phyloP scores from a whole-genome alignment of 2,113 vertebrate species.

The Silurus meridionalis region DNA sequence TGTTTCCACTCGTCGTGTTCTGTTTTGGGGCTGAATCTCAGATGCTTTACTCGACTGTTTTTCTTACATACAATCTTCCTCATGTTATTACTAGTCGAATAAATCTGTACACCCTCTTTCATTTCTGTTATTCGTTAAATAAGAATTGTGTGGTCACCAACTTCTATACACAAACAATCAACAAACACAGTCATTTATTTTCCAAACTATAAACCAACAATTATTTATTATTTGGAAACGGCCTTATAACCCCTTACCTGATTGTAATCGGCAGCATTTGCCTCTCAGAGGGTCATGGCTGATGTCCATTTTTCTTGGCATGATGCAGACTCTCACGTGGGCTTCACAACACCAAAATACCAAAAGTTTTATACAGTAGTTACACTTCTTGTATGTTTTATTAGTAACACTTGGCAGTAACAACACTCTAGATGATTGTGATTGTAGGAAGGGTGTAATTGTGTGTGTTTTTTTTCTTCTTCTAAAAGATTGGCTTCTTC shows the following conservation, averaged over 20 bases:
- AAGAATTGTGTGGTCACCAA: too few relatives aligned
- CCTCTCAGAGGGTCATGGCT: background rate
- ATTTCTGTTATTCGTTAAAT: too few relatives aligned
- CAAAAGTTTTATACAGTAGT: background rate
- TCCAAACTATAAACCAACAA: too few relatives aligned
- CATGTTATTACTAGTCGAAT: too few relatives aligned
- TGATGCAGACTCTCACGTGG: background rate
- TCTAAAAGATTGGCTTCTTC: background rate
- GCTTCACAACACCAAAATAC: background rate
- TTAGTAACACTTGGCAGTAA: background rate
- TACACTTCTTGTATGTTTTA: background rate
- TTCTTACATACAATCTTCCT: background rate
- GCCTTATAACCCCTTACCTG: background rate
- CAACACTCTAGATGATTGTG: background rate
- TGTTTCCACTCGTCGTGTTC: background rate
- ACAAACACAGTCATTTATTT: too few relatives aligned
- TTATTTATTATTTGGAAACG: background rate
- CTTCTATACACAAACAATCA: too few relatives aligned
- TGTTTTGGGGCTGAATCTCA: background rate
- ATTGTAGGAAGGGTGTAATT: background rate
- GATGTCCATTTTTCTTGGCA: background rate
- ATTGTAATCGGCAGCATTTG: background rate
- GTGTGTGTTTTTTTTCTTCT: background rate
- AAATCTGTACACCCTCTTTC: too few relatives aligned
- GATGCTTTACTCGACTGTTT: background rate